Evolutionary conservation across 1,140 invertebrate genomes (phyloP).

Genomic region (Drosophila nikananu): DNA sequence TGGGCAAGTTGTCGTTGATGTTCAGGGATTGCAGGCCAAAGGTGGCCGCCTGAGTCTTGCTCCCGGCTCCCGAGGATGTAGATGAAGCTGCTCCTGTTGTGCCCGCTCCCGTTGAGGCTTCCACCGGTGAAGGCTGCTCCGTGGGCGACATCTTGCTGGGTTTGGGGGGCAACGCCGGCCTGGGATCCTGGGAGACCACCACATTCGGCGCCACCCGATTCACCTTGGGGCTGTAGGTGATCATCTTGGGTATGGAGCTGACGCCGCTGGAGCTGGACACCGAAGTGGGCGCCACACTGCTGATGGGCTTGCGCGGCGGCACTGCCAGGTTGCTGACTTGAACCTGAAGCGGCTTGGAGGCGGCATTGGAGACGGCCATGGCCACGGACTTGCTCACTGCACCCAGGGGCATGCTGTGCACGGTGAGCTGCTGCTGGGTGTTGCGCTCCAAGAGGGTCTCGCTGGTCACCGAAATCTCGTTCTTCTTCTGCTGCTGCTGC

Average conservation of each 20-base stretch:
- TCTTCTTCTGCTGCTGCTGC: conserved; percentile 55
- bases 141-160: conserved; percentile 86
- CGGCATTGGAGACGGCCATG: conserved; percentile 49
- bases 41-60: conserved; percentile 69
- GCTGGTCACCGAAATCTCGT: conserved; percentile 72
- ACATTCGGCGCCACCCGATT: conserved; percentile 84
- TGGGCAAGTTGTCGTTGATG: conserved; percentile 87
- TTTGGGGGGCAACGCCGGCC: conserved; percentile 91
- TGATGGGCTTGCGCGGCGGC: conserved; percentile 90
- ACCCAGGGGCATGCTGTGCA: conserved; percentile 89
- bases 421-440: conserved; percentile 86
- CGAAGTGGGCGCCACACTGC: conserved; percentile 92
- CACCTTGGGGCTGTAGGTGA: conserved; percentile 87
- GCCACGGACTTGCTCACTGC: conserved; percentile 88
- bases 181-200: conserved; percentile 53
- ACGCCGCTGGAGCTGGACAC: conserved; percentile 86
- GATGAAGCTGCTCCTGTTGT: neutral
- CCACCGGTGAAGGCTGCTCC: conserved; percentile 34
- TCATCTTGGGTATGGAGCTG: conserved; percentile 88
- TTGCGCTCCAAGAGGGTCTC: conserved; percentile 78
- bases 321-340: conserved; percentile 73
- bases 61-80: conserved; percentile 50
- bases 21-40: conserved; percentile 77
- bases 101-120: neutral
- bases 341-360: conserved; percentile 68